A percentile compares a stretch with the other conserved stretches of the same genome.
Evolutionary conservation across 2,888 invertebrate genomes (phyloP).

Genomic region (Mythimna loreyi): DNA sequence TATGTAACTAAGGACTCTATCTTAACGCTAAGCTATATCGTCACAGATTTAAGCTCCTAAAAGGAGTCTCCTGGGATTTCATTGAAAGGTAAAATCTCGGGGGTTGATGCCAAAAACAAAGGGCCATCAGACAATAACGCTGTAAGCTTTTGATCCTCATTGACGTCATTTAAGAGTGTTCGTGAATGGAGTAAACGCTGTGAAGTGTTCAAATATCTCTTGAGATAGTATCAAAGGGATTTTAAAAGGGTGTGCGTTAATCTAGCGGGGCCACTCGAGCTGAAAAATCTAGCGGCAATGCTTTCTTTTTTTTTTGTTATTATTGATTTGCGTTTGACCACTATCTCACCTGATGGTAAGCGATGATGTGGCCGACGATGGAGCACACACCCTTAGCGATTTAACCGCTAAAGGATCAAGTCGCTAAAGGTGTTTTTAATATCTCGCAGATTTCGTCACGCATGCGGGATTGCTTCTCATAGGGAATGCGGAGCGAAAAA

Average conservation of each 20-base stretch:
- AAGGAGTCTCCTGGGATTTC: constrained; percentile 29
- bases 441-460: too few relatives aligned
- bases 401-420: too few relatives aligned
- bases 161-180: constrained; percentile 39
- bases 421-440: too few relatives aligned
- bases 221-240: constrained; percentile 17
- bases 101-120: constrained; percentile 52
- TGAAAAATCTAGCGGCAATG: too few relatives aligned
- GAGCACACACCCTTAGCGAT: too few relatives aligned
- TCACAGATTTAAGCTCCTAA: constrained; percentile 21
- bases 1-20: background rate
- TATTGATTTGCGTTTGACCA: too few relatives aligned
- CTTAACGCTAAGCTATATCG: background rate
- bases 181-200: constrained; percentile 26
- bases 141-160: constrained; percentile 53
- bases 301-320: too few relatives aligned
- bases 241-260: background rate
- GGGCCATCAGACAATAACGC: constrained; percentile 45
- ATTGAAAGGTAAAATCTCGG: constrained; percentile 23
- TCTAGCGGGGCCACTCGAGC: too few relatives aligned
- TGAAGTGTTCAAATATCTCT: constrained; percentile 44
- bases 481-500: too few relatives aligned
- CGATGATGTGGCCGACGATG: too few relatives aligned
- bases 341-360: too few relatives aligned
- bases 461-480: too few relatives aligned